A percentile compares a stretch with the other conserved stretches of the same genome.
phyloP scores from a whole-genome alignment of 2,888 invertebrate genomes.

The Baronia brevicornis region DNA sequence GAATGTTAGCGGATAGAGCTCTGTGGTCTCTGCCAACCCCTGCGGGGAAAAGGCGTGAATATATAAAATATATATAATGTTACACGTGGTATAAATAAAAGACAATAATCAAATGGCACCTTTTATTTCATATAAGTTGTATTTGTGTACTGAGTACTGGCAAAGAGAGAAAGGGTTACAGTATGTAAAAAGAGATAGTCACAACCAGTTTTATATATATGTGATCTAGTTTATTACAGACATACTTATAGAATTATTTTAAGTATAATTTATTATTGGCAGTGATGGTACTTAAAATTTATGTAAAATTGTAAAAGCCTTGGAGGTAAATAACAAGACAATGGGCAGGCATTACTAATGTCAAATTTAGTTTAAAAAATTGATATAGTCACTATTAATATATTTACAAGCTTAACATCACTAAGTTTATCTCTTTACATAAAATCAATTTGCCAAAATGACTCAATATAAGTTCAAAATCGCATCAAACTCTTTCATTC shows the following conservation, averaged over 20 bases:
- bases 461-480: too few relatives aligned
- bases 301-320: conserved; percentile 15
- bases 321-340: conserved; percentile 14
- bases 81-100: conserved; percentile 6
- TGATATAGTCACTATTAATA: conserved; percentile 33
- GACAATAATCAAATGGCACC: conserved; percentile 11
- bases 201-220: conserved; percentile 53
- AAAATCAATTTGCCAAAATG: conserved; percentile 2
- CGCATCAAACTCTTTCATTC: too few relatives aligned
- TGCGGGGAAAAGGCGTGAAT: too few relatives aligned
- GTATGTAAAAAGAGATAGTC: conserved; percentile 42
- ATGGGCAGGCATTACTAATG: conserved; percentile 23
- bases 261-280: conserved; percentile 31
- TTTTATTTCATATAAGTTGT: conserved; percentile 19
- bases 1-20: too few relatives aligned
- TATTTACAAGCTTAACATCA: conserved; percentile 26
- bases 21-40: too few relatives aligned
- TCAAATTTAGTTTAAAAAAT: conserved; percentile 46
- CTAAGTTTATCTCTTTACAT: not conserved
- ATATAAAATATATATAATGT: too few relatives aligned
- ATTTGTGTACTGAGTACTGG: conserved; percentile 36
- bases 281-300: conserved; percentile 24
- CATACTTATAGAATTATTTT: conserved; percentile 22
- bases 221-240: conserved; percentile 31
- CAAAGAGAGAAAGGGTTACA: conserved; percentile 18